Base-by-base conservation (phyloP, 2,113 vertebrate genomes). In the Mustelus asterias region DNA sequence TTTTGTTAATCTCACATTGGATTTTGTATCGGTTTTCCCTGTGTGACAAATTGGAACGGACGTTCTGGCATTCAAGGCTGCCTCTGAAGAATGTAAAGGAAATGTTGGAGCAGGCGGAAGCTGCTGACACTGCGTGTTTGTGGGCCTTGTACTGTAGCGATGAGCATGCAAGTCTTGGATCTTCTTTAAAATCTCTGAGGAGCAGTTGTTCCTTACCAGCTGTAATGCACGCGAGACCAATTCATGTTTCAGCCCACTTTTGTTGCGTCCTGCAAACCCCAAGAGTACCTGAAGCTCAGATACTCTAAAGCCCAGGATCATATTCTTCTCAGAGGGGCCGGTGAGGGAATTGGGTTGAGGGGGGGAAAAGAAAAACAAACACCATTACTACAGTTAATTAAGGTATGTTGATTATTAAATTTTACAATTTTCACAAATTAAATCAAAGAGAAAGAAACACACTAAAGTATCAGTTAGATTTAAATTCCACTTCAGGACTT, bases 281-380 rank as follows among this genome's bases (percentile, higher is more conserved):
- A 99, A 98, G 97, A 99, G 98, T 96, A 99, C 99, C 97, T 99
- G 99, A 97, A 99, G 99, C 97, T 99, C 99, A 96, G 99, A 99
- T 96, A 99, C 99, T 97, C 99, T 98, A 97, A 99, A 99, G 98
- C 99, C 99, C 98, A 99, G 99, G 97, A 99, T 99, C 99, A 99
- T 99, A 98, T 99, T 99, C 99, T 99, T 93, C 65, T 92, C 26
- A 29, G 72, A 29, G 72, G 72, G 72, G 72, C 8, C 26, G 72
- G 72, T 41, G 37, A 13, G 37, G 80, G 16, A 18, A 76, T 72
- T 70, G 29, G 26, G 14, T 11, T 7, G 5, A 8, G 33, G 95
- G 0, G 86, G 80, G 1, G 95, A 92, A 96, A 58, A 96, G 97
- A 96, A 95, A 97, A 97, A 96, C 96, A 96, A 76, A 96, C 96